phyloP scores from a whole-genome alignment of 2,113 vertebrate genomes.

The Jaculus jaculus region DNA sequence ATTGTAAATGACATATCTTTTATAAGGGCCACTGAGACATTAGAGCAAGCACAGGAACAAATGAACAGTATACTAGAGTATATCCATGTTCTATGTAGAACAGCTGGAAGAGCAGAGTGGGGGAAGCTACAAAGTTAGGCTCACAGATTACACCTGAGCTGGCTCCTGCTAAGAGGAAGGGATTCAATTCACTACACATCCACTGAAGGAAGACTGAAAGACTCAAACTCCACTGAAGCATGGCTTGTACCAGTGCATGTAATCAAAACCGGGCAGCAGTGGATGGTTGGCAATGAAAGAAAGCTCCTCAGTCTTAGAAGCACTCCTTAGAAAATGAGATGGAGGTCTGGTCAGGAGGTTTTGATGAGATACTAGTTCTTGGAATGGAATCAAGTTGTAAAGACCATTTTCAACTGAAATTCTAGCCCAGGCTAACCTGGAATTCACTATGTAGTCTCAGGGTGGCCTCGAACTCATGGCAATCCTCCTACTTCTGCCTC shows the following conservation, averaged over 20 bases:
- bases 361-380: background rate
- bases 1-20: background rate
- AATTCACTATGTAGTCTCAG: too few species aligned
- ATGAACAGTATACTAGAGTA: background rate
- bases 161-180: background rate
- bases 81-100: background rate
- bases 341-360: background rate
- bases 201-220: background rate
- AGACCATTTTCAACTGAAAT: background rate
- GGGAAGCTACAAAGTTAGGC: background rate
- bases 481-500: too few species aligned
- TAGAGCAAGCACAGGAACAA: background rate
- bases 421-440: too few species aligned
- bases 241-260: background rate
- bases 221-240: background rate
- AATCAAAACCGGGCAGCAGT: background rate
- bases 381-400: background rate
- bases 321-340: background rate
- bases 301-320: background rate
- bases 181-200: background rate
- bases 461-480: too few species aligned
- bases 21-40: background rate
- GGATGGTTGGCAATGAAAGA: background rate
- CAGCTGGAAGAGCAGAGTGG: background rate
- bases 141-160: background rate